Conservation (phyloP, 2,888 invertebrate genomes). For the Plebejus melissa region DNA sequence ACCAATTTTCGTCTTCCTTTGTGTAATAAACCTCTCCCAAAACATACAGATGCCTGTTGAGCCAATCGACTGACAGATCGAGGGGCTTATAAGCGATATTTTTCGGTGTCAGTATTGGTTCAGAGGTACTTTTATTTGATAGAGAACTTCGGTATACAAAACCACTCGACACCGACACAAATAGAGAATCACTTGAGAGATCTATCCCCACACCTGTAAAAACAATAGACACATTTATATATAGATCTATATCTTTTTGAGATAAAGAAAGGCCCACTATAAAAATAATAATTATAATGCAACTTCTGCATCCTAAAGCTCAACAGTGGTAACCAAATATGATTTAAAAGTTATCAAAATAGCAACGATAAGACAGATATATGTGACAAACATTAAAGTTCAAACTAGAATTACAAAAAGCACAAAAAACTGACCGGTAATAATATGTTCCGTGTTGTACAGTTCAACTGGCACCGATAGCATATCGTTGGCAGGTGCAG, state of each 20-base stretch:
- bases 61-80: constrained; percentile 92
- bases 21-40: constrained; percentile 84
- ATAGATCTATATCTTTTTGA: too few relatives aligned
- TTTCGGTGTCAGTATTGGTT: constrained; percentile 77
- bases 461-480: constrained; percentile 82
- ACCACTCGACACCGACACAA: constrained; percentile 87
- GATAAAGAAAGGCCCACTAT: too few relatives aligned
- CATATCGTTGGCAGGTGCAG: constrained; percentile 83
- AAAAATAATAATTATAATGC: too few relatives aligned
- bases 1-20: constrained; percentile 49
- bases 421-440: constrained; percentile 55
- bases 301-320: too few relatives aligned
- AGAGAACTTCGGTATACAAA: constrained; percentile 79
- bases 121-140: constrained; percentile 61
- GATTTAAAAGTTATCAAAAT: too few relatives aligned
- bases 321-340: too few relatives aligned
- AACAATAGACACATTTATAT: background rate
- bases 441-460: constrained; percentile 76
- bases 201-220: constrained; percentile 86
- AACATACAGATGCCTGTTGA: constrained; percentile 90
- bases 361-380: too few relatives aligned
- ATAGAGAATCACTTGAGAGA: constrained; percentile 84
- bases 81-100: constrained; percentile 82
- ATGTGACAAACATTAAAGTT: too few relatives aligned
- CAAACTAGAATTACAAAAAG: too few relatives aligned